Evolutionary conservation across 2,888 invertebrate species (phyloP), one percentile per base, ranked within the genome.

Genomic region (Sussaba pulchella): DNA sequence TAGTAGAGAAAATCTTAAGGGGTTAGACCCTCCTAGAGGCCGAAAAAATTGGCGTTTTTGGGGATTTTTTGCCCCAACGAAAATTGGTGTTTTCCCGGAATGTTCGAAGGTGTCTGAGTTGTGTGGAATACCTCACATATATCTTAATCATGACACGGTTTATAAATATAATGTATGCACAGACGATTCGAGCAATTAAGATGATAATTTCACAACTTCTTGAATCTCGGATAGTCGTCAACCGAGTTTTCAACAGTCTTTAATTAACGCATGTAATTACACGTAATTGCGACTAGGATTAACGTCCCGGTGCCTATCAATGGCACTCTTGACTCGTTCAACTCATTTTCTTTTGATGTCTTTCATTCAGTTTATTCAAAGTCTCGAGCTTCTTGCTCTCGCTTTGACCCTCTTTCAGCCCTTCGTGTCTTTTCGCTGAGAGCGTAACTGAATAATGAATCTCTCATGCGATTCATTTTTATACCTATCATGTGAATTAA

Each of bases 261-360:
- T 89, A 88, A 88, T 88, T 88, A 88, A 87, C 82, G 85, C 87
- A 87, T 88, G 80, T 88, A 87, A 88, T 88, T 88, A 87, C 86
- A 87, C 87, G 84, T 88, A 88, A 88, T 89, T 89, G 87, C 85
- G 83, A 84, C 85, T 86, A 81, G 83, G 77, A 85, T 75, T 80
- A 66, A 59, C 64, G 69, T 72, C 43, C 50, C 24, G 50, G 70
- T 41, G 74, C 70, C 9, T 43, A 31, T 39, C 54, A 24, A 19
- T 31, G 50, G 31, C 17, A 45, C 41, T 31, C 14, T 72, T 76
- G 41, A 26, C 54, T 39, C 72, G 61, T 67, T 80, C 52, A 57
- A 17, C 61, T 75, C 59, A 36, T 43, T 71, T 75, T 67, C 71
- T 71, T 67, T 41, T 31, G 21, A n/a, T 67, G 36, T 50, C 54